Percentiles rank a stretch among this genome's conserved stretches.
These are phyloP conservation scores for Calliscelio sp. DNA, from an alignment of 2,888 invertebrate species.

Conservation along the genomic window DNA sequence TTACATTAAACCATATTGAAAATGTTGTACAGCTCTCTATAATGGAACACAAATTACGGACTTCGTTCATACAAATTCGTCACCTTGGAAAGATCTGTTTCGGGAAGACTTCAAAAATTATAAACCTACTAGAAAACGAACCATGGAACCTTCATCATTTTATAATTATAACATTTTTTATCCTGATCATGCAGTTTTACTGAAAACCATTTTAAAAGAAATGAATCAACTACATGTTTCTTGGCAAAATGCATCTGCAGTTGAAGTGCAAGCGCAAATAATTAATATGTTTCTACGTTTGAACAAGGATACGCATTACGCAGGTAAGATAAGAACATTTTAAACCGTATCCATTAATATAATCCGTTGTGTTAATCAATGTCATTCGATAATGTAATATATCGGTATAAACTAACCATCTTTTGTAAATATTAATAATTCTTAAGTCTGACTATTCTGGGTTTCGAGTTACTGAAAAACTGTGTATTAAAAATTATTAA, in stretches of 20 bases:
- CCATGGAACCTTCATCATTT: constrained; percentile 76
- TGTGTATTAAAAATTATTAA: too few relatives aligned
- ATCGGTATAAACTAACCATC: too few relatives aligned
- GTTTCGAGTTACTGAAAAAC: too few relatives aligned
- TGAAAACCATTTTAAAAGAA: constrained; percentile 76
- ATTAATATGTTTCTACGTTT: constrained; percentile 77
- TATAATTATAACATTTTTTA: constrained; percentile 81
- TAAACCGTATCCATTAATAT: not conserved
- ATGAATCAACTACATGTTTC: constrained; percentile 78
- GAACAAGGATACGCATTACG: constrained; percentile 50
- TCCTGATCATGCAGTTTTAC: constrained; percentile 76
- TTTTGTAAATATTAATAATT: too few relatives aligned
- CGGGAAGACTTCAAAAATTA: constrained; percentile 79
- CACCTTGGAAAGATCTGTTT: constrained; percentile 83
- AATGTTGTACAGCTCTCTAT: constrained; percentile 77
- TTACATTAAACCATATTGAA: not conserved
- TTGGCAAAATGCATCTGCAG: constrained; percentile 76
- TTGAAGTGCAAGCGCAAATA: constrained; percentile 78
- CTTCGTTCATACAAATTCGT: constrained; percentile 79
- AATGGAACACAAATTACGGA: constrained; percentile 85
- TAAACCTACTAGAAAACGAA: constrained; percentile 75
- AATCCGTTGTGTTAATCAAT: not conserved
- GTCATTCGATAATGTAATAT: too few relatives aligned
- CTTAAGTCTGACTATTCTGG: too few relatives aligned
- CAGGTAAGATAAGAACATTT: constrained; percentile 28